Conservation (phyloP, 1,140 invertebrate genomes). For the Glomeris maerens region DNA sequence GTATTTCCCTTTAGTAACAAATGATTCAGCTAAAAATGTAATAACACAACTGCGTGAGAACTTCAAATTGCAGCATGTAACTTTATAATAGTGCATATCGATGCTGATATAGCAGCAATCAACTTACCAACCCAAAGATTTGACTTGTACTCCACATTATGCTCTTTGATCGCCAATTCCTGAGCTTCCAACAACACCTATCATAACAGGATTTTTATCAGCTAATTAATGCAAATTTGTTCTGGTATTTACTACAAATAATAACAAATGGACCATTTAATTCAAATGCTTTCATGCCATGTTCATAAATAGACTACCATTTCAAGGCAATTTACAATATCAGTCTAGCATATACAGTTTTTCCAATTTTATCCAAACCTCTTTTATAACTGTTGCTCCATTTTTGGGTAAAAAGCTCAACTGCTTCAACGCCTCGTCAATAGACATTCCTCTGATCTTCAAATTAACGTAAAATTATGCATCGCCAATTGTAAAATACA, state of each 20-base stretch:
- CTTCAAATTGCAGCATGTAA: background rate
- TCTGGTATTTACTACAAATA: background rate
- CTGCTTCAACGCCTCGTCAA: constrained; percentile 87
- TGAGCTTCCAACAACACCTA: constrained; percentile 57
- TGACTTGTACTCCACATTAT: constrained; percentile 88
- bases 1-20: constrained; percentile 52
- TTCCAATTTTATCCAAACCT: constrained; percentile 40
- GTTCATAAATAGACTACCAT: background rate
- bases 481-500: constrained; percentile 9
- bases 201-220: background rate
- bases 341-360: background rate
- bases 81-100: background rate
- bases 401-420: constrained; percentile 68
- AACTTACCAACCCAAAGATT: constrained; percentile 90
- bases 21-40: constrained; percentile 63
- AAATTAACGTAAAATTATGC: constrained; percentile 10
- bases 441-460: constrained; percentile 60
- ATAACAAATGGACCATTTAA: too few relatives aligned
- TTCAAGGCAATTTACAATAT: background rate
- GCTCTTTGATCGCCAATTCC: constrained; percentile 64
- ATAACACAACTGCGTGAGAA: constrained; percentile 8
- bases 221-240: background rate
- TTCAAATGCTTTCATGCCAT: background rate
- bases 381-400: constrained; percentile 60
- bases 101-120: background rate